Percentiles rank a stretch among this genome's conserved stretches.
These are phyloP conservation scores for Saccopteryx bilineata DNA, from an alignment of 2,113 vertebrate species.

Conservation along the genomic window DNA sequence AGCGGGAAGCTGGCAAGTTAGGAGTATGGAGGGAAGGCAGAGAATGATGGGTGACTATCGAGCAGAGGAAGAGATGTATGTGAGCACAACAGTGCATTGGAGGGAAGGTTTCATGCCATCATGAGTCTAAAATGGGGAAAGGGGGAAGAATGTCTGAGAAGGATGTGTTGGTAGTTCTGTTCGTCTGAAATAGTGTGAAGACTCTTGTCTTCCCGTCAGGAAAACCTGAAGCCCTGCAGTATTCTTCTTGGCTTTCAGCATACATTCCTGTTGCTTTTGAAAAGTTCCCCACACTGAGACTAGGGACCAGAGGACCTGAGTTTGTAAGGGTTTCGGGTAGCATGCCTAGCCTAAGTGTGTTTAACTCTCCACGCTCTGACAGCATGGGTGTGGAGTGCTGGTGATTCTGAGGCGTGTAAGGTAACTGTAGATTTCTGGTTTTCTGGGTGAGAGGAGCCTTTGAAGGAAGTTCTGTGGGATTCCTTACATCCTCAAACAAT, in stretches of 20 bases:
- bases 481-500: not conserved
- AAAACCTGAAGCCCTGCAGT: not conserved
- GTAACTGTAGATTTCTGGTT: not conserved
- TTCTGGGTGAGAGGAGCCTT: not conserved
- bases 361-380: not conserved
- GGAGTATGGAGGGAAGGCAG: not conserved
- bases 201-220: not conserved
- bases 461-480: not conserved
- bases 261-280: not conserved
- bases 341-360: not conserved
- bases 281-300: not conserved
- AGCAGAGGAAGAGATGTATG: not conserved
- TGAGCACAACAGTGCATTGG: fast-evolving
- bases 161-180: not conserved
- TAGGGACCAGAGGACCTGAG: fast-evolving
- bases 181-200: not conserved
- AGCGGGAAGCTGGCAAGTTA: not conserved
- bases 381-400: not conserved
- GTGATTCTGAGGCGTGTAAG: not conserved
- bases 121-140: not conserved
- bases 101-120: not conserved
- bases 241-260: not conserved
- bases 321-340: not conserved
- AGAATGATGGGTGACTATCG: not conserved
- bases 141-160: not conserved